Conservation (phyloP, 2,797 vertebrate species). For the Babyrousa celebensis region DNA sequence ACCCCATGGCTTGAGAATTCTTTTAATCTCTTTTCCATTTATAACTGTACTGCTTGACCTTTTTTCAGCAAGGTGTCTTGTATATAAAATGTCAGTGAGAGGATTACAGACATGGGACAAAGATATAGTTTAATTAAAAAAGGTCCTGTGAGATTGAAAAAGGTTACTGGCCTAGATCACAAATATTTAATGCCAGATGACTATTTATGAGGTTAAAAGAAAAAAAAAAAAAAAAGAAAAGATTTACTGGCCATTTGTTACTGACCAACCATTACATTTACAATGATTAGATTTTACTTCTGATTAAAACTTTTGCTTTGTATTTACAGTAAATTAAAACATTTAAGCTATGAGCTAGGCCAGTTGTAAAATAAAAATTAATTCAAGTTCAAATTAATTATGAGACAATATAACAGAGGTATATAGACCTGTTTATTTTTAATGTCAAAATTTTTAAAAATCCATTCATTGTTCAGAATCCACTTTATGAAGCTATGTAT, state of each 20-base stretch:
- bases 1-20: slow-evolving; percentile 92
- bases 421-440: slow-evolving; percentile 62
- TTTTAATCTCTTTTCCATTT: slow-evolving; percentile 95
- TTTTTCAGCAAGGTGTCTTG: slow-evolving; percentile 94
- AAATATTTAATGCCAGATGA: slow-evolving; percentile 95
- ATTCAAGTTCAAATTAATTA: slow-evolving; percentile 50
- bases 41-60: slow-evolving; percentile 94
- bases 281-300: slow-evolving; percentile 88
- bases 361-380: slow-evolving; percentile 84
- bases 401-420: slow-evolving; percentile 53
- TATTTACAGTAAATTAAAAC: slow-evolving; percentile 86
- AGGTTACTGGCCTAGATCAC: slow-evolving; percentile 94
- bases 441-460: slow-evolving; percentile 70
- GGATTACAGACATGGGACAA: slow-evolving; percentile 94
- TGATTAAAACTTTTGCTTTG: slow-evolving; percentile 87
- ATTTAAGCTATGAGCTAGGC: slow-evolving; percentile 78
- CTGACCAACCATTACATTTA: slow-evolving; percentile 90
- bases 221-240: slow-evolving; percentile 82
- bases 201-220: slow-evolving; percentile 93
- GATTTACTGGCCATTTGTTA: slow-evolving; percentile 90
- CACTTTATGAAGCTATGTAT: background rate
- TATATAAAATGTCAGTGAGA: slow-evolving; percentile 94
- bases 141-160: slow-evolving; percentile 93
- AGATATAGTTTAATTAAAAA: slow-evolving; percentile 95
- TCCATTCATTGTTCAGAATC: slow-evolving; percentile 39